A percentile compares a stretch with the other conserved stretches of the same genome.
These are phyloP conservation scores for Euwallacea fornicatus DNA, from an alignment of 1,140 invertebrate species.

Conservation along the genomic window DNA sequence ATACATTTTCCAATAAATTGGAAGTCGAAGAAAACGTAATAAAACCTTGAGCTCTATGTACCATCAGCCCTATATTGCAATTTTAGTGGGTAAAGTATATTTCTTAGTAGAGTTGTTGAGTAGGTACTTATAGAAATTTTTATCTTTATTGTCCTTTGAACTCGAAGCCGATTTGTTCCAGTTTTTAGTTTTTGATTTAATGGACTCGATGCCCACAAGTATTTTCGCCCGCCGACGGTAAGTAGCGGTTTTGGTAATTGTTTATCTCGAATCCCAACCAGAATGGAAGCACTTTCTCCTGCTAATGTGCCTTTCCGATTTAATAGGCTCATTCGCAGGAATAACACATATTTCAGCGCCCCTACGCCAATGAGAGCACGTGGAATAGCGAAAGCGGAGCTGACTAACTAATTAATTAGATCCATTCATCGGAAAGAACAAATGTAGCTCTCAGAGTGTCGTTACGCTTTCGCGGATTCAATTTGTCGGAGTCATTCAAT, in stretches of 20 bases:
- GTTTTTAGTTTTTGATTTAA: too few relatives aligned
- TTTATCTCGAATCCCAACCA: too few relatives aligned
- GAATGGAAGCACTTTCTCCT: not conserved
- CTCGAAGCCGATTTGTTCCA: too few relatives aligned
- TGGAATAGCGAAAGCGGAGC: constrained; percentile 19
- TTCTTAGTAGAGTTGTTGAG: constrained; percentile 19
- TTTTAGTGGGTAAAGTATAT: constrained; percentile 29
- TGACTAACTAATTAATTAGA: constrained; percentile 48
- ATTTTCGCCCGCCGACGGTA: too few relatives aligned
- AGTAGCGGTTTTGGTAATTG: too few relatives aligned
- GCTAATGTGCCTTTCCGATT: constrained; percentile 1
- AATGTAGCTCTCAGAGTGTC: constrained; percentile 48
- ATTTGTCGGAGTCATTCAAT: constrained; percentile 47
- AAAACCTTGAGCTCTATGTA: constrained; percentile 25
- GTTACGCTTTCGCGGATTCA: constrained; percentile 48
- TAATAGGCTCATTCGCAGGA: constrained; percentile 7
- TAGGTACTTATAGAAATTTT: constrained; percentile 20
- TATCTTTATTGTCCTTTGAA: constrained; percentile 14
- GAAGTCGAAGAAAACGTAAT: constrained; percentile 26
- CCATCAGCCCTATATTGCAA: constrained; percentile 8
- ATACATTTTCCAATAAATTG: constrained; percentile 33
- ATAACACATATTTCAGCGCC: constrained; percentile 8
- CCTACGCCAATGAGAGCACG: constrained; percentile 17
- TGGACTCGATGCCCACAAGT: too few relatives aligned
- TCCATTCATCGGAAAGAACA: constrained; percentile 51